Base-by-base conservation (phyloP, 2,888 invertebrate species). In the Drosophila robusta region DNA sequence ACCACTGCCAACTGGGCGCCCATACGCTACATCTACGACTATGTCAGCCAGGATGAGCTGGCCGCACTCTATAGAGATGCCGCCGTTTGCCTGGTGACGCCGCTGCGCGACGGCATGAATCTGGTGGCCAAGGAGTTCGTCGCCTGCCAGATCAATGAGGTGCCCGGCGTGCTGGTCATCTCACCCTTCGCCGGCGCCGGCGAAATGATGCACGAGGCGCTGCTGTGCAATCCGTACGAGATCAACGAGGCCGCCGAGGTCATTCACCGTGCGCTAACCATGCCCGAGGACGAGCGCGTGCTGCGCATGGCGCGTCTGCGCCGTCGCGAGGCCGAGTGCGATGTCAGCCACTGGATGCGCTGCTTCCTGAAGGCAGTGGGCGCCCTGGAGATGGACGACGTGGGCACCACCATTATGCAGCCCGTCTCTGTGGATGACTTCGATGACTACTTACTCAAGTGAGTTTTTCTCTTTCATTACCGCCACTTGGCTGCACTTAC, bases 1-100 rank as follows among this genome's bases (percentile, higher is more conserved):
- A 97, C 97, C 0, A 97, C 97, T 0, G 96, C 97, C 0, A 97
- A 97, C 91, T 98, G 98, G 98, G 97, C 97, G 0, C 98, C 98
- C 0, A 97, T 98, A 42, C 91, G 93, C 18, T 97, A 97, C 78
- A 97, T 97, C 78, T 97, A 96, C 90, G 97, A 97, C 9, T 97
- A 96, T 90, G 96, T 97, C 1, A 96, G 95, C 52, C 97, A 97
- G 92, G 95, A 96, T 56, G 97, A 97, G 88, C 91, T 97, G 45
- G 97, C 97, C 0, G 96, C 97, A 0, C 96, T 97, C 90, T 97
- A 97, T 91, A 93, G 97, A 18, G 97, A 97, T 84, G 95, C 97
- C 0, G 95, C 97, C 0, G 97, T 98, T 0, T 97, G 97, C 34
- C 92, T 98, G 41, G 97, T 98, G 0, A 97, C 97, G 0, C 98